Evolutionary conservation across 2,888 invertebrate genomes (phyloP).

Genomic region (Lucinisca nassula): DNA sequence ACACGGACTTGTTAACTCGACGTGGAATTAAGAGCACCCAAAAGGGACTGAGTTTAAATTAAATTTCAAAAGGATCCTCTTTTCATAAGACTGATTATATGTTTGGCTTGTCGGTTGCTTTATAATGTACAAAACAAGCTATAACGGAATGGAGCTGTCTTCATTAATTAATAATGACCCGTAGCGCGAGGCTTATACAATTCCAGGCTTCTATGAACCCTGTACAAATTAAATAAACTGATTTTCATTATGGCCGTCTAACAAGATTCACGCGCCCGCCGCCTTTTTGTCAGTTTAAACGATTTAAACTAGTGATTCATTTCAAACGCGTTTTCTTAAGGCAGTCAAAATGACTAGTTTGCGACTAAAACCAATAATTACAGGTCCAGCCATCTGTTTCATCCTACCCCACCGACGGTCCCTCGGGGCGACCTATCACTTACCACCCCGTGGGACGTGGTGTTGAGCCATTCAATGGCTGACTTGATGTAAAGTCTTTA

Average conservation of each 20-base stretch:
- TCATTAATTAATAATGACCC: constrained; percentile 54
- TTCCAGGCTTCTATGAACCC: neutral
- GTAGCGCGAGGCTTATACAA: constrained; percentile 1
- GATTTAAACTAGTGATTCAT: constrained; percentile 66
- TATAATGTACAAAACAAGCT: no score
- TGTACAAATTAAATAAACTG: constrained; percentile 71
- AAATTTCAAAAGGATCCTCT: no score
- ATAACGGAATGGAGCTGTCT: neutral
- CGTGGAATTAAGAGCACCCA: no score
- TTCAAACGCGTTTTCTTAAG: constrained; percentile 47
- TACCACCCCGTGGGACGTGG: constrained; percentile 49
- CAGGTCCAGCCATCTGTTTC: constrained; percentile 63
- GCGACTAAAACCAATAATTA: constrained; percentile 63
- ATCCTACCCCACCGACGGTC: constrained; percentile 40
- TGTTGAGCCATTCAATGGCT: neutral
- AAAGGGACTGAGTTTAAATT: no score
- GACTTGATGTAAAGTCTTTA: constrained; percentile 6
- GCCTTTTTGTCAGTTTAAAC: constrained; percentile 65
- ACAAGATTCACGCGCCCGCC: constrained; percentile 67
- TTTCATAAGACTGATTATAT: no score
- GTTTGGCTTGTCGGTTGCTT: no score
- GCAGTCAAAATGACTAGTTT: constrained; percentile 40
- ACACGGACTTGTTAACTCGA: no score
- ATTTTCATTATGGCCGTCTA: constrained; percentile 41
- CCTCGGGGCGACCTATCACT: constrained; percentile 65